A percentile compares a stretch with the other conserved stretches of the same genome.
Evolutionary conservation across 1,140 invertebrate species (phyloP).

Genomic region (Habropoda laboriosa): DNA sequence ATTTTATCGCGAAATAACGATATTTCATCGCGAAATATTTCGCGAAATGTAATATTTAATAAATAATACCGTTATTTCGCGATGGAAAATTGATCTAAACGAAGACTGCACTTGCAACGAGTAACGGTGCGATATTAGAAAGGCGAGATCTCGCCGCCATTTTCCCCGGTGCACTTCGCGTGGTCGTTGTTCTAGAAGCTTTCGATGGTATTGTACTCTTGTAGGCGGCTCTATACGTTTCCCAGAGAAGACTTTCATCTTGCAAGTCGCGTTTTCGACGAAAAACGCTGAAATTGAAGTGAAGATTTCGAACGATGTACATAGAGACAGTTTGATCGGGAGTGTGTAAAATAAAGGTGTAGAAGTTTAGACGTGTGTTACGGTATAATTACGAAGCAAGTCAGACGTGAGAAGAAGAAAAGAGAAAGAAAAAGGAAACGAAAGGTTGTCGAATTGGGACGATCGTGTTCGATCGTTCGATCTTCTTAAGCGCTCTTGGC

Average conservation of each 20-base stretch:
- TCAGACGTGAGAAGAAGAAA: too few species aligned
- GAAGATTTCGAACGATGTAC: constrained; percentile 16
- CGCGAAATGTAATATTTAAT: too few species aligned
- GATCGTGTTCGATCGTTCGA: constrained; percentile 19
- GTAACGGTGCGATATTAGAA: background rate
- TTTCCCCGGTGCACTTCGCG: background rate
- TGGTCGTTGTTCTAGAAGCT: constrained; percentile 31
- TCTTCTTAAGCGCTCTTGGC: background rate
- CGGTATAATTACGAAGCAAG: background rate
- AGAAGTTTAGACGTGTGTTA: constrained; percentile 5
- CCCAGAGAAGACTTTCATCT: background rate
- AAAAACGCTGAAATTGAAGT: background rate
- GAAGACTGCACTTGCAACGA: background rate
- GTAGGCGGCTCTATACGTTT: background rate
- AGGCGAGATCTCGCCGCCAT: constrained; percentile 5
- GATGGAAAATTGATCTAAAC: too few species aligned
- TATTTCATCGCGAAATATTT: too few species aligned
- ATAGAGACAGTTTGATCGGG: constrained; percentile 13
- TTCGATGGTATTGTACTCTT: constrained; percentile 20
- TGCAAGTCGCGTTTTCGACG: background rate
- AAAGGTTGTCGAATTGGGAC: constrained; percentile 38
- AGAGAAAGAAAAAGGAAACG: background rate
- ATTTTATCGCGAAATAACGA: too few species aligned
- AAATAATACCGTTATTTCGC: too few species aligned
- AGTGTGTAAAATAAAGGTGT: constrained; percentile 26